A percentile compares a stretch with the other conserved stretches of the same genome.
Evolutionary conservation across 1,140 invertebrate genomes (phyloP).

Genomic region (Lutraria rhynchaena): DNA sequence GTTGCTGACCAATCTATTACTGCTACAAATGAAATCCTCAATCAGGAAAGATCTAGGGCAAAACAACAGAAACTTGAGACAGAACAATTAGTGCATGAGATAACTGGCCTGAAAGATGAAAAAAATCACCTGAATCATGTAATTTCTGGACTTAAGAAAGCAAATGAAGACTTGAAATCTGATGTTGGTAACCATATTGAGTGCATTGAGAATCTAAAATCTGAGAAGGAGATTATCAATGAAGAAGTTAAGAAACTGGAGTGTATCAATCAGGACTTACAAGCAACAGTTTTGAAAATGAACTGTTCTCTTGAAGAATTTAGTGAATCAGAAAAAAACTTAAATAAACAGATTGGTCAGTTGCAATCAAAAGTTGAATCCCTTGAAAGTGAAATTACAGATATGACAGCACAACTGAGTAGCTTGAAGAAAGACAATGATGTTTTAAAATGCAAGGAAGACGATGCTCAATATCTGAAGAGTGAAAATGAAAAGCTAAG

Average conservation of each 20-base stretch:
- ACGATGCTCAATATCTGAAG: neutral
- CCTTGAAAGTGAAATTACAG: neutral
- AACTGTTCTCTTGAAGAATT: neutral
- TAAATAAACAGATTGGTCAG: constrained; percentile 9
- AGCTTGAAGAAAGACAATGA: constrained; percentile 35
- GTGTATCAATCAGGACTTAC: neutral
- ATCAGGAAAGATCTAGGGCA: too few species aligned
- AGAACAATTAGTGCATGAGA: constrained; percentile 14
- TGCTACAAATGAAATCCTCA: too few species aligned
- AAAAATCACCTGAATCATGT: constrained; percentile 14
- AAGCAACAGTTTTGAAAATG: neutral
- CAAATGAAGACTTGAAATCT: constrained; percentile 16
- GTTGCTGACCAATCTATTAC: neutral
- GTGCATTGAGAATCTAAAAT: constrained; percentile 3
- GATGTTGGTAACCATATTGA: neutral
- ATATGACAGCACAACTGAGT: constrained; percentile 21
- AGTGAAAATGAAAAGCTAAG: constrained; percentile 26
- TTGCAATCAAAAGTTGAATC: constrained; percentile 19
- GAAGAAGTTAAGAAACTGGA: neutral
- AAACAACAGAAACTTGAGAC: too few species aligned
- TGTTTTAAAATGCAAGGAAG: neutral
- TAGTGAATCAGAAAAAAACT: constrained; percentile 3
- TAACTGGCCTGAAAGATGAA: neutral
- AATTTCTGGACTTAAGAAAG: neutral
- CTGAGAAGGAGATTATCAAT: constrained; percentile 33